A percentile compares a stretch with the other conserved stretches of the same genome.
These are phyloP conservation scores for Blennius ocellaris DNA, from an alignment of 2,113 vertebrate species.

Conservation along the genomic window DNA sequence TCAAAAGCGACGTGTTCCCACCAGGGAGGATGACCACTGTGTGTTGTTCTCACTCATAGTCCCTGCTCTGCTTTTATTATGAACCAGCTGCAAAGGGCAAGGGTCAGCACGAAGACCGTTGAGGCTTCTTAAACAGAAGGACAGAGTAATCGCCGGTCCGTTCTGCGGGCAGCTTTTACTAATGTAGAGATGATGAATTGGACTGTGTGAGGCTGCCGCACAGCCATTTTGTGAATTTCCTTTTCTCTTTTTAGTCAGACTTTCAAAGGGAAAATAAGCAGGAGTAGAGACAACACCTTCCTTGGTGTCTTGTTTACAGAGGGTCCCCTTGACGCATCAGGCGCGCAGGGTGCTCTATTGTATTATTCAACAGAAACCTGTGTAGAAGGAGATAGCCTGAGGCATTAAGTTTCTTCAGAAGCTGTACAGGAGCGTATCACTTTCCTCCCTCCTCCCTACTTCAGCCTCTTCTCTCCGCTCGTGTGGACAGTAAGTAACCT, in stretches of 20 bases:
- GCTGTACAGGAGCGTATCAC: constrained; percentile 69
- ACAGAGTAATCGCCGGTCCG: constrained; percentile 57
- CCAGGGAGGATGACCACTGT: constrained; percentile 70
- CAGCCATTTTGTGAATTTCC: constrained; percentile 39
- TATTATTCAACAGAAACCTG: constrained; percentile 82
- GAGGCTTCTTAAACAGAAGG: constrained; percentile 63
- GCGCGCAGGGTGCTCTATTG: constrained; percentile 74
- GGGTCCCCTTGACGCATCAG: constrained; percentile 57
- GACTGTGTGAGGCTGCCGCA: constrained; percentile 33
- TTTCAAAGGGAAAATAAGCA: constrained; percentile 51
- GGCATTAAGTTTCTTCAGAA: constrained; percentile 81
- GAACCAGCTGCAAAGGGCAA: constrained; percentile 73
- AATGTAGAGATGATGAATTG: constrained; percentile 65
- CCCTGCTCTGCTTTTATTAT: constrained; percentile 66
- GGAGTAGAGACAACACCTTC: constrained; percentile 52
- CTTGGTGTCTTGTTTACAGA: constrained; percentile 72
- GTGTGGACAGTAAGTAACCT: constrained; percentile 79
- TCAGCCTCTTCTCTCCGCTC: constrained; percentile 40
- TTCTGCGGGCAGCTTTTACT: constrained; percentile 58
- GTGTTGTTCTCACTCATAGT: constrained; percentile 66
- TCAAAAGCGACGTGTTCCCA: constrained; percentile 71
- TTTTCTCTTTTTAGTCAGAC: constrained; percentile 24
- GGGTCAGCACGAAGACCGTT: constrained; percentile 67
- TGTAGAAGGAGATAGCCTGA: constrained; percentile 74
- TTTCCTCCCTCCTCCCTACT: constrained; percentile 46